Base-by-base conservation (phyloP, 2,797 vertebrate species). In the Propithecus perrieri region DNA sequence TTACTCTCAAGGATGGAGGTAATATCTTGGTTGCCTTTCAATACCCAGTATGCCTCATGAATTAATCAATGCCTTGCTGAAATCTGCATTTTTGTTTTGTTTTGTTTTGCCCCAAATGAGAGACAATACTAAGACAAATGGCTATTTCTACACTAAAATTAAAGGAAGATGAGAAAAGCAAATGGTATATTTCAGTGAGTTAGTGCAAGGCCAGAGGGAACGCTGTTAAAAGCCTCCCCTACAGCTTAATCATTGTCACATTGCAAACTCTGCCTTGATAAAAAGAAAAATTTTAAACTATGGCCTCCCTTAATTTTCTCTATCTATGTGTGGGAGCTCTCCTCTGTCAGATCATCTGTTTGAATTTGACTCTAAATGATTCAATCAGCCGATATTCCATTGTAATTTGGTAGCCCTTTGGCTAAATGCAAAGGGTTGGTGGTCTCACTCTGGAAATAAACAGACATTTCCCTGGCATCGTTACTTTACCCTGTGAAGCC, bases 361-460 rank as follows among this genome's bases (percentile, higher is more conserved):
- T 96, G 89, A 92, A 76, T 57, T 67, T 63, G 81, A 94, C 65
- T 93, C 33, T 75, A 50, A 95, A 55, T 92, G 75, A 72, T 61
- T 72, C 57, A 93, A 33, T 79, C 65, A 71, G 46, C n/a, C 9
- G 0, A 24, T 38, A 24, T 67, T 79, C 38, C 48, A 18, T 83
- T 96, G 18, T 83, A 63, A 87, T 92, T 81, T 55, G 53, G 59
- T n/a, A 74, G 65, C 9, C 80, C 72, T 55, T 72, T 65, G 30
- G 63, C 83, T 85, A 89, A 89, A 84, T 38, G 10, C 8, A 43
- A 53, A 69, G 22, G 18, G 46, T 75, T 76, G 53, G 50, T 94
- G 84, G 26, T 86, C 83, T 89, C 76, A 41, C 11, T 14, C 71
- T 28, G 30, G 59, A 41, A 48, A 43, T 69, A 5, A 28, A 24